Base-by-base conservation (phyloP, 2,113 vertebrate genomes). In the Danionella cerebrum region DNA sequence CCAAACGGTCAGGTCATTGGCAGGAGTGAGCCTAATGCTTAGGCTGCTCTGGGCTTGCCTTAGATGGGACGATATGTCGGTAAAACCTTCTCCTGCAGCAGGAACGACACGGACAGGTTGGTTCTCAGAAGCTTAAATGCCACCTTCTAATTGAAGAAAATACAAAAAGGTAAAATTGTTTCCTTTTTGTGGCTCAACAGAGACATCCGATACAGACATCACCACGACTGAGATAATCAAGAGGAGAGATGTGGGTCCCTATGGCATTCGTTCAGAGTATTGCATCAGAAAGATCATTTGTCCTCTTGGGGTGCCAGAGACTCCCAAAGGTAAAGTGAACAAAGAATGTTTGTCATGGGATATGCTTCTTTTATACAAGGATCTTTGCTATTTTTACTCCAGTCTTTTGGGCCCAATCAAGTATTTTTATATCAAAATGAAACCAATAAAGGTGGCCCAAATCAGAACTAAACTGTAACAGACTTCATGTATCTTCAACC, bases 161-260 rank as follows among this genome's bases (percentile, higher is more conserved):
- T 16, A 38, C 6, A 19, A 27, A 42, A n/a, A 21, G 8, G n/a
- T 2, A 35, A 55, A 18, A 21, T 8, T 22, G 25, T 57, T 2
- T 58, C 74, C 36, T 76, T 67, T 44, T 36, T 76, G 70, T 41
- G 71, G 74, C 64, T 80, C 74, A 57, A 78, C 84, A 99, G 96
- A 99, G 89, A 96, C 94, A 8, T 91, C 96, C 2, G 96, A 99
- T 53, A 97, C 92, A 5, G 96, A 98, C 83, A 98, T 98, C 82
- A 99, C 92, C 67, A 99, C 96, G 55, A 99, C 96, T 1, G 96
- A 99, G 89, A 99, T 99, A 79, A 99, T 99, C 82, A 99, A 99
- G 73, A 84, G 96, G 7, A 88, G 95, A 63, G 96, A 99, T 57
- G 96, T 99, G 67, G 95, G 96, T 45, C 94, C 94, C 0, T 97